These are phyloP conservation scores for Caenorhabditis afra DNA, from an alignment of 2,888 invertebrate genomes.

Conservation along the genomic window DNA sequence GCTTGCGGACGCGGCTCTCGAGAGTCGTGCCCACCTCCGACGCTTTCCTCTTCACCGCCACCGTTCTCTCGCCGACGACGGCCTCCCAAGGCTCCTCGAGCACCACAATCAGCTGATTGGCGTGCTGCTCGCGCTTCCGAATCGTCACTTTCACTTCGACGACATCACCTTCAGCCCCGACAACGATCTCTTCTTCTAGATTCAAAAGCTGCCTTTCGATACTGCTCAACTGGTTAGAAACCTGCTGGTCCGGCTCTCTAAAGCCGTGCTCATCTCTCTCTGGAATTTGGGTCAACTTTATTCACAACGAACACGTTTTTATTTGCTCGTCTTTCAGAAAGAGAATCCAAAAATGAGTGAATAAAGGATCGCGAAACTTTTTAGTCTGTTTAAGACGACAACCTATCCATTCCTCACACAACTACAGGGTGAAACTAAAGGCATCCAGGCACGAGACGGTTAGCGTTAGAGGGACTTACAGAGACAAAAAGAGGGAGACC, in stretches of 20 bases:
- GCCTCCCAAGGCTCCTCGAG: slow-evolving; percentile 53
- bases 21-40: slow-evolving; percentile 38
- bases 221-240: slow-evolving; percentile 57
- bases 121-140: slow-evolving; percentile 48
- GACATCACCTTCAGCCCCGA: slow-evolving; percentile 40
- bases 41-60: slow-evolving; percentile 15
- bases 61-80: slow-evolving; percentile 17
- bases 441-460: slow-evolving; percentile 54
- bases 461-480: slow-evolving; percentile 54
- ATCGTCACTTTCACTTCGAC: slow-evolving; percentile 48
- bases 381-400: slow-evolving; percentile 50
- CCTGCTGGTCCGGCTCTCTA: slow-evolving; percentile 40
- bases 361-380: slow-evolving; percentile 40
- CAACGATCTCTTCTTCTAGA: slow-evolving; percentile 33
- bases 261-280: slow-evolving; percentile 52
- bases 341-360: slow-evolving; percentile 43
- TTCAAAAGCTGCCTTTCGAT: slow-evolving; percentile 53
- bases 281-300: slow-evolving; percentile 49
- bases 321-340: slow-evolving; percentile 35
- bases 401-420: slow-evolving; percentile 56
- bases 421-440: slow-evolving; percentile 34
- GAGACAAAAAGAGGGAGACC: slow-evolving; percentile 22
- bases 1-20: slow-evolving; percentile 18
- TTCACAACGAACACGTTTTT: slow-evolving; percentile 33
- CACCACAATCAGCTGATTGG: slow-evolving; percentile 61